Percentiles rank a stretch among this genome's conserved stretches.
Evolutionary conservation across 2,113 vertebrate genomes (phyloP).

Genomic region (Labeo rohita): DNA sequence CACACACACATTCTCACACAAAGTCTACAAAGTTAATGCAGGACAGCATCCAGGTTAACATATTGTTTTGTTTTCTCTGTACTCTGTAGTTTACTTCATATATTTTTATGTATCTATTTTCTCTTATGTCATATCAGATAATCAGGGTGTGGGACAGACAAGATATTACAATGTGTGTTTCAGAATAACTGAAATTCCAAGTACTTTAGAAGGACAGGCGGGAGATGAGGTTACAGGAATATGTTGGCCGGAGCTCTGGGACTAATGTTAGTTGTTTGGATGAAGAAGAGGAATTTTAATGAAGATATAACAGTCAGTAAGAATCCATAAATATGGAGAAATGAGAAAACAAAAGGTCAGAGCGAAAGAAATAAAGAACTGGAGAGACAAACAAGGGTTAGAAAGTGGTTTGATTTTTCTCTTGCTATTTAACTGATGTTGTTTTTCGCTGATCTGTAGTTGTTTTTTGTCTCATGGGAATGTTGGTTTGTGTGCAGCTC

Average conservation of each 20-base stretch:
- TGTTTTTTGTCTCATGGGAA: conserved; percentile 31
- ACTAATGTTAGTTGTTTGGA: background rate
- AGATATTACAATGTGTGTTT: conserved; percentile 40
- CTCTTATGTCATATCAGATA: conserved; percentile 25
- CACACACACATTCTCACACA: conserved; percentile 41
- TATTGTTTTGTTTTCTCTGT: background rate
- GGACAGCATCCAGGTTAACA: background rate
- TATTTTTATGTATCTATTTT: background rate
- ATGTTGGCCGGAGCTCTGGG: background rate
- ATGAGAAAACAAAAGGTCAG: background rate
- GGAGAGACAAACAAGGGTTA: background rate
- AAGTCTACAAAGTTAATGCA: background rate
- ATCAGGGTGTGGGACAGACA: conserved; percentile 54
- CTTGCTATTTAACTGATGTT: background rate
- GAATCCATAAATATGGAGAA: background rate
- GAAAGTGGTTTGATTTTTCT: background rate
- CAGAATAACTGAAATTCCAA: background rate
- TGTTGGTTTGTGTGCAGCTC: conserved; percentile 14
- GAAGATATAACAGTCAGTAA: background rate
- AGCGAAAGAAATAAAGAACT: conserved; percentile 27
- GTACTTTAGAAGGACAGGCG: background rate
- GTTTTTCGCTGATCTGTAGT: conserved; percentile 29
- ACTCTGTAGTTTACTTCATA: conserved; percentile 34
- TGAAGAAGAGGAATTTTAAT: background rate
- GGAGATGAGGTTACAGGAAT: background rate